Conservation (phyloP, 2,113 vertebrate genomes). For the Menidia beryllina region DNA sequence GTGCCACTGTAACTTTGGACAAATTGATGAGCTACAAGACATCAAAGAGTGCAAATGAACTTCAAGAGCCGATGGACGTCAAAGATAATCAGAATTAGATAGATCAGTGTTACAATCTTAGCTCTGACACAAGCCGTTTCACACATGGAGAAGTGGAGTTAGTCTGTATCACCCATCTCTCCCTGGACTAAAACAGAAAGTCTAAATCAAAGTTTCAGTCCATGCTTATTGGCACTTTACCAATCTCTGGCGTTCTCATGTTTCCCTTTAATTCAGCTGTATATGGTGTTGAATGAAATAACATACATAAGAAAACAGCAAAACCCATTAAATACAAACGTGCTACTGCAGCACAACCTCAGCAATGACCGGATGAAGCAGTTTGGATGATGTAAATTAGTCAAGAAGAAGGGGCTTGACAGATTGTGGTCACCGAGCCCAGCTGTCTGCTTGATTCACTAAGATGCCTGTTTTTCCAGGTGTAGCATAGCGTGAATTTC, state of each 20-base stretch:
- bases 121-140: constrained; percentile 1
- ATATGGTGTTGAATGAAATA: background rate
- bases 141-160: constrained; percentile 11
- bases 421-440: constrained; percentile 21
- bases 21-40: no score
- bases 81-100: background rate
- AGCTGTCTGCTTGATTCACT: constrained; percentile 24
- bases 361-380: constrained; percentile 8
- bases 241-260: constrained; percentile 10
- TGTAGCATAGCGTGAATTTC: constrained; percentile 29
- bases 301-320: background rate
- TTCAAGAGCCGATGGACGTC: no score
- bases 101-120: background rate
- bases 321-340: constrained; percentile 10
- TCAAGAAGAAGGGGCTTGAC: constrained; percentile 32
- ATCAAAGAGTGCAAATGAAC: no score
- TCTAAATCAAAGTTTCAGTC: constrained; percentile 15
- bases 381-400: constrained; percentile 10
- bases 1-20: no score
- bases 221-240: constrained; percentile 26
- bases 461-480: constrained; percentile 45
- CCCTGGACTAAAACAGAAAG: constrained; percentile 25
- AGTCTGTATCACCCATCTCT: constrained; percentile 21
- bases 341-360: background rate
- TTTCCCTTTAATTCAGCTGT: constrained; percentile 3